phyloP scores from a whole-genome alignment of 2,113 vertebrate species.

The Gopherus flavomarginatus region DNA sequence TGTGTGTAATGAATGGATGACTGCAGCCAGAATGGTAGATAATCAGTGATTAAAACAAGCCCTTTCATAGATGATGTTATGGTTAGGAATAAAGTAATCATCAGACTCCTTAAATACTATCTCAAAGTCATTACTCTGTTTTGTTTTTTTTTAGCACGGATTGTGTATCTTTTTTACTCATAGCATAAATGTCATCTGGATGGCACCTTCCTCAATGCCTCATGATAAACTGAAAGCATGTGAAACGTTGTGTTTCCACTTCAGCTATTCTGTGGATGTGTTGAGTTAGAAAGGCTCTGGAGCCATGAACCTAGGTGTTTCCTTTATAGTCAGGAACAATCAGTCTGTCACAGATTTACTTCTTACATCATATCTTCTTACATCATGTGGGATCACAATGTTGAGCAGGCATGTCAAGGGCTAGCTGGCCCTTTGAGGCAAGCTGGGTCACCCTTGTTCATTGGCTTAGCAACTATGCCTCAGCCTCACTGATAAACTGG shows the following conservation, averaged over 20 bases:
- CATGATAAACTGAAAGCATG: too few relatives aligned
- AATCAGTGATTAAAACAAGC: not conserved
- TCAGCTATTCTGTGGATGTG: not conserved
- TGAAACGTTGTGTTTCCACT: not conserved
- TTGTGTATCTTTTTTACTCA: not conserved
- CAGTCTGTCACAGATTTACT: constrained; percentile 1
- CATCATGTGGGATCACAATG: not conserved
- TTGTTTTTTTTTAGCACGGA: not conserved
- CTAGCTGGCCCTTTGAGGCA: too few relatives aligned
- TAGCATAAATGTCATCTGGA: not conserved
- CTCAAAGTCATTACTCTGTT: not conserved
- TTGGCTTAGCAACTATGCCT: too few relatives aligned
- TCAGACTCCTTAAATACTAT: not conserved
- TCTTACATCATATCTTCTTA: constrained; percentile 23
- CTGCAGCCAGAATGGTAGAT: too few relatives aligned
- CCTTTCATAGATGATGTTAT: not conserved
- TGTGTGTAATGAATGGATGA: too few relatives aligned
- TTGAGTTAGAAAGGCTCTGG: constrained; percentile 3
- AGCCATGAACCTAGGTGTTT: not conserved
- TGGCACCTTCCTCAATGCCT: not conserved
- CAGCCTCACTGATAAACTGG: too few relatives aligned
- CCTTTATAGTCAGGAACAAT: not conserved
- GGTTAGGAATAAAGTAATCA: not conserved
- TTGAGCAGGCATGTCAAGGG: constrained; percentile 5
- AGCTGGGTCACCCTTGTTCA: too few relatives aligned